These are phyloP conservation scores for Sanderia malayensis DNA, from an alignment of 30 jellyfish, hydroid and myxozoan species.

Conservation along the genomic window DNA sequence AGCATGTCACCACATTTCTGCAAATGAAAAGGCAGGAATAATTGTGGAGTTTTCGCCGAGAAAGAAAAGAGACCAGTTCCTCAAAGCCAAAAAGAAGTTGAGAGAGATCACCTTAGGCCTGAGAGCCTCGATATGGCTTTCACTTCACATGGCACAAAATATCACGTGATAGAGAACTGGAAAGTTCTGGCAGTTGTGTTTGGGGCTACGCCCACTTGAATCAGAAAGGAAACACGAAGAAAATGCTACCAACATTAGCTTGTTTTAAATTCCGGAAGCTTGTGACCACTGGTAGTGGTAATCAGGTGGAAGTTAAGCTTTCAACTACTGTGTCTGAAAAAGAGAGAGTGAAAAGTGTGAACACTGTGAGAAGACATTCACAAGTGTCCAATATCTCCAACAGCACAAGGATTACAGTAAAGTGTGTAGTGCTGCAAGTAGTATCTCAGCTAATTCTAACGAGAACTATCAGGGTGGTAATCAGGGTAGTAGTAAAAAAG, in stretches of 20 bases:
- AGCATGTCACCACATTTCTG: too few relatives aligned
- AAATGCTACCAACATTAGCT: constrained; percentile 3
- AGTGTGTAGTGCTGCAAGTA: neutral
- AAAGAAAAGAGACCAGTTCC: too few relatives aligned
- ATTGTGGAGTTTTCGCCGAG: too few relatives aligned
- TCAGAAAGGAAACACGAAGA: neutral
- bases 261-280: neutral
- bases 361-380: neutral
- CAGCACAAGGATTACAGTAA: neutral
- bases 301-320: neutral
- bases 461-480: neutral
- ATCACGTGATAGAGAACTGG: too few relatives aligned
- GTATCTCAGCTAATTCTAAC: neutral
- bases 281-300: neutral
- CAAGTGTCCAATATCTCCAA: neutral
- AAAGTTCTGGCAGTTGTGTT: too few relatives aligned
- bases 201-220: neutral
- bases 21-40: too few relatives aligned
- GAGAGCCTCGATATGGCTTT: too few relatives aligned
- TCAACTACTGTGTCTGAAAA: neutral
- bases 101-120: too few relatives aligned
- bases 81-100: too few relatives aligned
- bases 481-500: too few relatives aligned
- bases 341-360: neutral
- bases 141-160: too few relatives aligned